Conservation (phyloP, 2,113 vertebrate genomes). For the Columbina picui region DNA sequence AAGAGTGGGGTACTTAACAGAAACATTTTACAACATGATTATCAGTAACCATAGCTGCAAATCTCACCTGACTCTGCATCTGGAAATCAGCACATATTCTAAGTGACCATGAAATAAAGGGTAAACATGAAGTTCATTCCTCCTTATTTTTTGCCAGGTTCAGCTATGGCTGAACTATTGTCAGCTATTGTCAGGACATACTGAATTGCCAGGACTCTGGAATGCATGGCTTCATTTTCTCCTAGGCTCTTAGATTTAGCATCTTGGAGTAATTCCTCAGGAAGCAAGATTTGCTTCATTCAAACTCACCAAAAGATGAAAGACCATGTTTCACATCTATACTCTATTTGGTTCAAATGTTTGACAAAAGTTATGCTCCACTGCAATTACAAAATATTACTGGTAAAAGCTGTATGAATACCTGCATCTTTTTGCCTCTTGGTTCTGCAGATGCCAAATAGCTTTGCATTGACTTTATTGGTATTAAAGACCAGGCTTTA, state of each 20-base stretch:
- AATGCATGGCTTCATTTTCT: background rate
- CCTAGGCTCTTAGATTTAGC: background rate
- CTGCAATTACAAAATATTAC: background rate
- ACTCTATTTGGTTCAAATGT: background rate
- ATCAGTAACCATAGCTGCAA: background rate
- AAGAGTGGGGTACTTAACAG: background rate
- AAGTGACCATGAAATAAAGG: background rate
- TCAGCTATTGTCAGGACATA: background rate
- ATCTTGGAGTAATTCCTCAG: background rate
- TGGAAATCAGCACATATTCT: background rate
- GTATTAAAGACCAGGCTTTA: background rate
- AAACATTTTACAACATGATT: background rate
- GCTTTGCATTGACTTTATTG: background rate
- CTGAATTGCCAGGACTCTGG: background rate
- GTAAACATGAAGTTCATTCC: background rate
- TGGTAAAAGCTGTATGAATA: background rate
- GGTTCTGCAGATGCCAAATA: background rate
- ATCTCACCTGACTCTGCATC: background rate
- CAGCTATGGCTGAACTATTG: background rate
- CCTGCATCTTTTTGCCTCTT: background rate
- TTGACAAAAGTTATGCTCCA: background rate
- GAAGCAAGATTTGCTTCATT: background rate
- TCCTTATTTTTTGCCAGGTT: background rate
- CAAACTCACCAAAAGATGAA: background rate
- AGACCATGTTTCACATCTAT: background rate